Conservation (phyloP, 2,113 vertebrate species). For the Ornithorhynchus anatinus region DNA sequence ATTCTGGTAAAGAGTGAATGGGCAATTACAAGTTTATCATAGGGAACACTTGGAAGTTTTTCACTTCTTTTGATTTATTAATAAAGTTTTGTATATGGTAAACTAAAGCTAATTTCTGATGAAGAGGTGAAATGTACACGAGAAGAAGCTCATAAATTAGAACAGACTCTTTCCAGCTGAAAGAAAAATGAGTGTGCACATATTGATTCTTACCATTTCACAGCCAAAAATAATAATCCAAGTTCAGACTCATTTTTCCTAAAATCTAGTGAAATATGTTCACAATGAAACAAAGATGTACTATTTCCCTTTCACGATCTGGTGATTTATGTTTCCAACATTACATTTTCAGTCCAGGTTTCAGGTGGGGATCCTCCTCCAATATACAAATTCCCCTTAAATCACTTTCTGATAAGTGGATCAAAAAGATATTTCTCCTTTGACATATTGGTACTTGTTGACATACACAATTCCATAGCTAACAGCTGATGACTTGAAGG, state of each 20-base stretch:
- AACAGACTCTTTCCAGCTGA: background rate
- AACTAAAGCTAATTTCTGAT: background rate
- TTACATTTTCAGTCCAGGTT: rapidly evolving
- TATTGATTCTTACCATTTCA: background rate
- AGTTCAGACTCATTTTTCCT: background rate
- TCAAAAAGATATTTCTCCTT: background rate
- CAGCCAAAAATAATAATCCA: background rate
- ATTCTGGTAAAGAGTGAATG: too few relatives aligned
- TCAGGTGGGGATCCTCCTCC: rapidly evolving
- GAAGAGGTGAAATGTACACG: rapidly evolving
- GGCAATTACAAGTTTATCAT: background rate
- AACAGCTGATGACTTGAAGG: rapidly evolving
- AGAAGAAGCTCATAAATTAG: background rate
- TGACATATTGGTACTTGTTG: background rate
- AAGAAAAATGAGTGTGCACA: background rate
- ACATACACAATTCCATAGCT: background rate
- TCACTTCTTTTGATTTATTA: background rate
- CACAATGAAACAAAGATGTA: rapidly evolving
- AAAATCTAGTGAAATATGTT: background rate
- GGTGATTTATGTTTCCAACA: rapidly evolving
- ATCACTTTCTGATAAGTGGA: background rate
- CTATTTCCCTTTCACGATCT: rapidly evolving
- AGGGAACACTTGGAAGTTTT: background rate
- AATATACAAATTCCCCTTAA: rapidly evolving
- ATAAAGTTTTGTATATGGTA: background rate